phyloP scores from a whole-genome alignment of 2,113 vertebrate genomes.

The Myocastor coypus region DNA sequence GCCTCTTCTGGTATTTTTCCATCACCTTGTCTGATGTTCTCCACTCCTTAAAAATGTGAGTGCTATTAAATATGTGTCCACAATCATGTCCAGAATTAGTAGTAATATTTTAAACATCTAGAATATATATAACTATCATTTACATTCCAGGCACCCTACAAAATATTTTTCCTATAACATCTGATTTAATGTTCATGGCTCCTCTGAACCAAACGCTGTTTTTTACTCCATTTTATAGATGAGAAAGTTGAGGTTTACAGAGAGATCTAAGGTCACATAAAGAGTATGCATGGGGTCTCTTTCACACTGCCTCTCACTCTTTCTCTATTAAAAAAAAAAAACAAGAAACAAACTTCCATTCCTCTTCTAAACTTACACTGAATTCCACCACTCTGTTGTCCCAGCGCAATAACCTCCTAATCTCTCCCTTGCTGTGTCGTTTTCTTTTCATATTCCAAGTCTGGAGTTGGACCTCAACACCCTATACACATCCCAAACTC shows the following conservation, averaged over 20 bases:
- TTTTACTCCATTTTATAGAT: not conserved
- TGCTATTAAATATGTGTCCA: not conserved
- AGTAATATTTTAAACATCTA: not conserved
- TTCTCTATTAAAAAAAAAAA: not conserved
- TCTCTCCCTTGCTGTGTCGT: not conserved
- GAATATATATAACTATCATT: not conserved
- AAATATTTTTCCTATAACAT: not conserved
- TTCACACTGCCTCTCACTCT: not conserved
- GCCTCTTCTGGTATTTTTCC: not conserved
- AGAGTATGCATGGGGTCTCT: not conserved
- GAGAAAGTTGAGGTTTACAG: not conserved
- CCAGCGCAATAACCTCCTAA: not conserved
- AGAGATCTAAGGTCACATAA: not conserved
- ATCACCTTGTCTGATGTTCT: not conserved
- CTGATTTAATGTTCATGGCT: not conserved
- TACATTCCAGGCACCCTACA: not conserved
- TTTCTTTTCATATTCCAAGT: not conserved
- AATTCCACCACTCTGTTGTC: not conserved
- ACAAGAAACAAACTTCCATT: not conserved
- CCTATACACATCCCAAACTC: not conserved
- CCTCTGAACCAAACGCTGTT: constrained; percentile 26
- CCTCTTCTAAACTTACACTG: not conserved
- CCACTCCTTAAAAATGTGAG: not conserved
- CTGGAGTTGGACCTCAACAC: not conserved
- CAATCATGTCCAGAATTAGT: not conserved